Conservation (phyloP, 37 sponge, comb jelly and placozoan genomes). For the Halichondria panicea region DNA sequence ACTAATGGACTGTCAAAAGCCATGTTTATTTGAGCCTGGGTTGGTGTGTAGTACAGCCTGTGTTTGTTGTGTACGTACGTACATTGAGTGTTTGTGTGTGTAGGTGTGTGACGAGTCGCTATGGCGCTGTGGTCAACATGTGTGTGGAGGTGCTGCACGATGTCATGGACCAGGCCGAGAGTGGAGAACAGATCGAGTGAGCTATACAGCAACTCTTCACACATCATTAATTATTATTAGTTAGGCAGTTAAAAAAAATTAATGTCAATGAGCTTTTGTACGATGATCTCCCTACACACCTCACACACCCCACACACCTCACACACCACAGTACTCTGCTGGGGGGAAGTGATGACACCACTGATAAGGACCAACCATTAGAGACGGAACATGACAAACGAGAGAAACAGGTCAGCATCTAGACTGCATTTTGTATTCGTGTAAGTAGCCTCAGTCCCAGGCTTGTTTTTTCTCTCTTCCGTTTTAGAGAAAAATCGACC, state of each 20-base stretch:
- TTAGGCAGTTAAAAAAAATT: too few relatives aligned
- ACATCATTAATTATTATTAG: too few relatives aligned
- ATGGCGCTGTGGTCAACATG: constrained; percentile 56
- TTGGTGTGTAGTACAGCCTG: too few relatives aligned
- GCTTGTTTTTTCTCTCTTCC: background rate
- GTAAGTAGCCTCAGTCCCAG: background rate
- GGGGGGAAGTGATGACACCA: background rate
- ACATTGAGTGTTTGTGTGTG: background rate
- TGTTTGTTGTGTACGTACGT: too few relatives aligned
- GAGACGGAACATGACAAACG: constrained; percentile 28
- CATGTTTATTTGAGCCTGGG: too few relatives aligned
- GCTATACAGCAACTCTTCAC: too few relatives aligned
- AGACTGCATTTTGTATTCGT: background rate
- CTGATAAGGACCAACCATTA: background rate
- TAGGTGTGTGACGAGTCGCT: constrained; percentile 67
- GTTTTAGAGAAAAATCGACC: too few relatives aligned
- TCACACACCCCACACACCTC: background rate
- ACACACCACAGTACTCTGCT: constrained; percentile 2
- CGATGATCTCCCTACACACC: background rate
- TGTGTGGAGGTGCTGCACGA: constrained; percentile 72
- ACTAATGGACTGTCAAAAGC: too few relatives aligned
- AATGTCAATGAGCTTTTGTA: background rate
- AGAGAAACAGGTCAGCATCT: constrained; percentile 4
- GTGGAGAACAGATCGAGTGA: constrained; percentile 3
- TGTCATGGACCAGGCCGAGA: constrained; percentile 31